Evolutionary conservation across 2,888 invertebrate genomes (phyloP).

Genomic region (Augochlorella aurata): DNA sequence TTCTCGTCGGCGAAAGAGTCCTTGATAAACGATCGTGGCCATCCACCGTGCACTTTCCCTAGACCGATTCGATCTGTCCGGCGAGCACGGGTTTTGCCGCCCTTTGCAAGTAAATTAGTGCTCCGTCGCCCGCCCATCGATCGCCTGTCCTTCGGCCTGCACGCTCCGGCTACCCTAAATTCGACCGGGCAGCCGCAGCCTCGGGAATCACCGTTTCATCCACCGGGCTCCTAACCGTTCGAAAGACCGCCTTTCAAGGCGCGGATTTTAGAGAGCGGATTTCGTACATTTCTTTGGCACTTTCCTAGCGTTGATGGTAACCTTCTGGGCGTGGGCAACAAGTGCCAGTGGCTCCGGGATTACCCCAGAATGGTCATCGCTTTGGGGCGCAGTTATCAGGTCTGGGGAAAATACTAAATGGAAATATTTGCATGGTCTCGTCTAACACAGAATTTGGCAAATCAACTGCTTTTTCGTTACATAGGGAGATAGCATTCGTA

Average conservation of each 20-base stretch:
- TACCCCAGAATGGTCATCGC: no score
- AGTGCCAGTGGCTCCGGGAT: no score
- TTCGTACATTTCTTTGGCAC: neutral
- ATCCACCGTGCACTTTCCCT: slow-evolving; percentile 45
- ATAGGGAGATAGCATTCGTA: no score
- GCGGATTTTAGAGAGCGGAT: slow-evolving; percentile 1
- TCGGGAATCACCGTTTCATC: neutral
- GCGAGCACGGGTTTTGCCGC: slow-evolving; percentile 42
- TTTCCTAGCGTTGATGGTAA: neutral
- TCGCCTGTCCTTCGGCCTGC: slow-evolving; percentile 19
- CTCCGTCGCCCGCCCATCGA: slow-evolving; percentile 40
- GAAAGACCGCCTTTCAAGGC: neutral
- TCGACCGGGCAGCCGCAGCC: neutral
- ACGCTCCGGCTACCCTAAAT: slow-evolving; percentile 15
- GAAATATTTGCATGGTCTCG: no score
- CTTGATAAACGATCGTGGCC: slow-evolving; percentile 60
- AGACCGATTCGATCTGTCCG: slow-evolving; percentile 46
- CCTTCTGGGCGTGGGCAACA: no score
- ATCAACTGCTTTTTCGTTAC: no score
- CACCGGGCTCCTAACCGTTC: neutral
- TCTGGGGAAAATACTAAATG: no score
- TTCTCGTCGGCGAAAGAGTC: slow-evolving; percentile 42
- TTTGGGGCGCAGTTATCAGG: no score
- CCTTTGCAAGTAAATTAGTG: slow-evolving; percentile 56
- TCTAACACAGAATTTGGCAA: no score